Base-by-base conservation (phyloP, 2,888 invertebrate genomes). In the Portevinia maculata region DNA sequence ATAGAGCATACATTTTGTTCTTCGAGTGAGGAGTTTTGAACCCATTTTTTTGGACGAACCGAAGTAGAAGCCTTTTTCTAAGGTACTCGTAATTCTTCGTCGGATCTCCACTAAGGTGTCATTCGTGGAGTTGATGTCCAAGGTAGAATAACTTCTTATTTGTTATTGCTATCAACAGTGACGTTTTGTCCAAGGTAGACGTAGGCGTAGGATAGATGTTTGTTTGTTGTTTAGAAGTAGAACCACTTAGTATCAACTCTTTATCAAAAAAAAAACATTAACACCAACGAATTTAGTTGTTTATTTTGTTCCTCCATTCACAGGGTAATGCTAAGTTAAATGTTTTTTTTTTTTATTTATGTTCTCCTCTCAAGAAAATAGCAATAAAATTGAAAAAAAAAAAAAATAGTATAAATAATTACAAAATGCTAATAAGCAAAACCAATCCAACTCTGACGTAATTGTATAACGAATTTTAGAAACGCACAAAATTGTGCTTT, bases 221-320 rank as follows among this genome's bases (percentile, higher is more conserved):
- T n/a, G n/a, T n/a, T n/a, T n/a, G n/a, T n/a, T n/a, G n/a, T n/a
- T n/a, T n/a, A n/a, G n/a, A n/a, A n/a, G n/a, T n/a, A n/a, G n/a
- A n/a, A n/a, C n/a, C n/a, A n/a, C n/a, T 48, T 39, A 60, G 46
- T 46, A 53, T 37, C 7, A 53, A 59, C 28, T 21, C 11, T 57
- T n/a, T 32, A 19, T 17, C 17, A 37, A 37, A 1, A 13, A 57
- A 64, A 74, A 57, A 57, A 69, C 17, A 57, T 50, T 21, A 57
- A 46, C 53, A 53, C 53, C 41, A 62, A 64, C 34, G 59, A 57
- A 65, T 55, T 73, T 55, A 60, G 37, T 67, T 79, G 60, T 64
- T 81, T 81, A 57, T 69, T n/a, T 79, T 70, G 52, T 59, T 74
- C 57, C 39, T 21, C 17, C 57, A 46, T 81, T 75, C 46, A 46